Evolutionary conservation across 2,797 vertebrate genomes (phyloP).

Genomic region (Oreortyx pictus): DNA sequence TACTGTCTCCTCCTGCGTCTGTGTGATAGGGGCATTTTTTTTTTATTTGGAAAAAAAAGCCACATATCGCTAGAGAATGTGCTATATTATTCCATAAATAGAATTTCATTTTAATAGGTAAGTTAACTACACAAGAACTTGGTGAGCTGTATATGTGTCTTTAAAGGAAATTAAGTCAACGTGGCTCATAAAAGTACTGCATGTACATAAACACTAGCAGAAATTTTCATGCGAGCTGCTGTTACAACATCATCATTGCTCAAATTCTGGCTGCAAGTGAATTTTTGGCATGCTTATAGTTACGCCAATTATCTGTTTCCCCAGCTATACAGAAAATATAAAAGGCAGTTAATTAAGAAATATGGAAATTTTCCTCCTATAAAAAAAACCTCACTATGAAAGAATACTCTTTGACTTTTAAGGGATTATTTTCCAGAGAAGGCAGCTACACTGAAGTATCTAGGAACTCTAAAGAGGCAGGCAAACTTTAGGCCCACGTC

Average conservation of each 20-base stretch:
- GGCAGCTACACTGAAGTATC: background rate
- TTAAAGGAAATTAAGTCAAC: conserved; percentile 1
- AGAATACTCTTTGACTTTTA: background rate
- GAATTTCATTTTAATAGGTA: conserved; percentile 44
- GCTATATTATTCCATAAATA: conserved; percentile 58
- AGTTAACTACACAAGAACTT: conserved; percentile 35
- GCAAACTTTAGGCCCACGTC: background rate
- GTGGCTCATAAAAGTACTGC: background rate
- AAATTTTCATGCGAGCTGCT: background rate
- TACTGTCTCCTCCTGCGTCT: conserved; percentile 66
- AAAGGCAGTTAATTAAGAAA: background rate
- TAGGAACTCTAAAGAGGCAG: background rate
- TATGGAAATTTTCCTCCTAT: too few species aligned
- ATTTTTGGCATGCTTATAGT: background rate
- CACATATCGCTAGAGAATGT: conserved; percentile 62
- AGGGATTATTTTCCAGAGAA: background rate
- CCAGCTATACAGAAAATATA: background rate
- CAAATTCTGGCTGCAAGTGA: background rate
- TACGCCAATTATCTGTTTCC: background rate
- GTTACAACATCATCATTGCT: background rate
- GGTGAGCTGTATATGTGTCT: background rate
- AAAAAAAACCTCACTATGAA: background rate
- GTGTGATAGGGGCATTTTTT: conserved; percentile 50
- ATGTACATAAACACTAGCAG: background rate
- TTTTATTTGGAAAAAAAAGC: background rate